Base-by-base conservation (phyloP, 2,888 invertebrate species). In the Glyphotaelius pellucidus region DNA sequence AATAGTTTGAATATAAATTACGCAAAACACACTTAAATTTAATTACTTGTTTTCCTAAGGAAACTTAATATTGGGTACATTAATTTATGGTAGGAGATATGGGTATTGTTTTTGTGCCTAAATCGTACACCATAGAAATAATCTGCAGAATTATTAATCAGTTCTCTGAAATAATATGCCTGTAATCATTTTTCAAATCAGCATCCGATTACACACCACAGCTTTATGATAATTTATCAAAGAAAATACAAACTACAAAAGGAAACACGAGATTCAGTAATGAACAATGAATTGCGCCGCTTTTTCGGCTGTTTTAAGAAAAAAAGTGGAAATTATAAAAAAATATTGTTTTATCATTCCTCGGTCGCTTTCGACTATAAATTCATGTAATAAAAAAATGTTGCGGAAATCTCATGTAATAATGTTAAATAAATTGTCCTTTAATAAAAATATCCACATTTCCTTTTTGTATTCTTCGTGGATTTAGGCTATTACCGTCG, bases 401-500 rank as follows among this genome's bases (percentile, higher is more conserved):
- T 19, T 83, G 0, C 31, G 31, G 81, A 83, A 83, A 19, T 83
- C 81, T 35, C 81, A 83, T 32, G 31, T 83, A 30, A 83, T 83
- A 83, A 30, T 32, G 31, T 83, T 30, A 83, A 83, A 83, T 83
- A 31, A 83, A 31, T 32, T 32, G 32, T 83, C 9, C 32, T 32
- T 83, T 83, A 83, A 83, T 32, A 83, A 81, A 83, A 83, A 83
- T 31, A 30, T 32, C 81, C 81, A 67, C 67, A 67, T 67, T 67
- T 67, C 67, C 67, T 67, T 67, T 67, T 67, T 67, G 67, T 67
- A 67, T 67, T 67, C 67, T 67, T 67, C 67, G 67, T 25, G 67
- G n/a, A 67, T 67, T 67, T 67, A 25, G 25, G 67, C 67, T n/a
- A 67, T 67, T 67, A 67, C 67, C 25, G n/a, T 67, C 67, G 67